These are phyloP conservation scores for Pseudorasbora parva DNA, from an alignment of 2,113 vertebrate genomes.

Conservation along the genomic window DNA sequence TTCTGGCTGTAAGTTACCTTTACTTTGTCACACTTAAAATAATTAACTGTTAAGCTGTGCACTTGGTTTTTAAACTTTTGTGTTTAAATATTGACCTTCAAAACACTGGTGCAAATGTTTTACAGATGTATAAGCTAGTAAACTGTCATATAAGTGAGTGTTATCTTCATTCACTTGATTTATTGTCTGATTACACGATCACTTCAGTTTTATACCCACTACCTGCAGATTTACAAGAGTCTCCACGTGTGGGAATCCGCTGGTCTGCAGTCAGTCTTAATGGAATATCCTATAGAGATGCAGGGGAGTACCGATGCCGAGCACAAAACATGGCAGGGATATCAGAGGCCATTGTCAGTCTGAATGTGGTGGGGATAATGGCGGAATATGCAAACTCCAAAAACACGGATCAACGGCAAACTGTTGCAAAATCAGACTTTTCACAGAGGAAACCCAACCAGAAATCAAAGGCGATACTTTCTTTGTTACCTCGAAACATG, in stretches of 20 bases:
- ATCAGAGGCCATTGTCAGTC: constrained; percentile 86
- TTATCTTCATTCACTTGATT: not conserved
- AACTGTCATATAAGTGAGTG: not conserved
- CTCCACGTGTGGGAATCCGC: constrained; percentile 85
- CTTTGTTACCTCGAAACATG: constrained; percentile 8
- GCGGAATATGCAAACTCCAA: constrained; percentile 61
- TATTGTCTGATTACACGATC: not conserved
- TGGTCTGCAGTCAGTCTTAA: constrained; percentile 93
- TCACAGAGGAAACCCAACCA: constrained; percentile 26
- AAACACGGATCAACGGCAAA: constrained; percentile 54
- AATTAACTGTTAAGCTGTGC: not conserved
- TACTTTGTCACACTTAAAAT: not conserved
- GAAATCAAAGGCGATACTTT: not conserved
- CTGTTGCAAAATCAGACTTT: constrained; percentile 28
- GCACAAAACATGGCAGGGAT: constrained; percentile 89
- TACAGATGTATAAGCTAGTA: not conserved
- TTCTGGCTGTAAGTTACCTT: constrained; percentile 68
- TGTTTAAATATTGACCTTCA: not conserved
- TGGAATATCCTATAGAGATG: constrained; percentile 86
- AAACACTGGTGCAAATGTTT: not conserved
- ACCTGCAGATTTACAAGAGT: constrained; percentile 87
- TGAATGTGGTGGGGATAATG: constrained; percentile 83
- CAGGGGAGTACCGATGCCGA: constrained; percentile 91
- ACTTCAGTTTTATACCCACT: not conserved
- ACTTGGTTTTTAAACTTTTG: not conserved